Conservation (phyloP, 2,797 vertebrate genomes). For the Labroides dimidiatus region DNA sequence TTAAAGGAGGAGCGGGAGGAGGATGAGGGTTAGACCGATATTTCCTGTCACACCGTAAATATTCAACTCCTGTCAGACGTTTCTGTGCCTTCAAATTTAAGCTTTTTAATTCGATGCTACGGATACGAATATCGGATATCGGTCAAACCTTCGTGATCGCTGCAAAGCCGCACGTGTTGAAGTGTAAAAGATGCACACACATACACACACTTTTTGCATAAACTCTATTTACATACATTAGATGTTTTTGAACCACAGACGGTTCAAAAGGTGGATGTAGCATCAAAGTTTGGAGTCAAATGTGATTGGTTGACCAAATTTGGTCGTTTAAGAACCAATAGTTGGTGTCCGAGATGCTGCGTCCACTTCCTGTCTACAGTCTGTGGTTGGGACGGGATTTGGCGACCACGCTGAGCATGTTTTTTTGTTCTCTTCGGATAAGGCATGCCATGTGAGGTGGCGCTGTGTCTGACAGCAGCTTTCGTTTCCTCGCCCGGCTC, state of each 20-base stretch:
- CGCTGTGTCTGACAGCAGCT: slow-evolving; percentile 45
- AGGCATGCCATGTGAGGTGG: slow-evolving; percentile 60
- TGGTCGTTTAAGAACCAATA: too few relatives aligned
- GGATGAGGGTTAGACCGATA: slow-evolving; percentile 43
- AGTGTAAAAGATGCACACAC: slow-evolving; percentile 31
- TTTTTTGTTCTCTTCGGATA: slow-evolving; percentile 36
- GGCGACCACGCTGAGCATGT: slow-evolving; percentile 56
- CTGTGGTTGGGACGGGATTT: slow-evolving; percentile 53
- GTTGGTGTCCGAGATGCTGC: not conserved
- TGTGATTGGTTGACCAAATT: too few relatives aligned
- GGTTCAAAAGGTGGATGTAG: not conserved
- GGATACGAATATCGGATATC: slow-evolving; percentile 46
- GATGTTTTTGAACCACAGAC: slow-evolving; percentile 14
- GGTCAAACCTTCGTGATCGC: slow-evolving; percentile 44
- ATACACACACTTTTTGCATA: slow-evolving; percentile 53
- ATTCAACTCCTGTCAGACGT: fast-evolving
- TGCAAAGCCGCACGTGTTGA: slow-evolving; percentile 30
- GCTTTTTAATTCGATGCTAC: slow-evolving; percentile 24
- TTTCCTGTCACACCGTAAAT: fast-evolving
- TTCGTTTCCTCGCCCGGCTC: not conserved
- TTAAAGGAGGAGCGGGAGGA: slow-evolving; percentile 9
- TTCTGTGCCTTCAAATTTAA: slow-evolving; percentile 8
- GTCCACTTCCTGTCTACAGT: not conserved
- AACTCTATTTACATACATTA: slow-evolving; percentile 62
- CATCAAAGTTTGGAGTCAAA: not conserved